Evolutionary conservation across 1,140 invertebrate species (phyloP).

Genomic region (Neodiprion virginianus): DNA sequence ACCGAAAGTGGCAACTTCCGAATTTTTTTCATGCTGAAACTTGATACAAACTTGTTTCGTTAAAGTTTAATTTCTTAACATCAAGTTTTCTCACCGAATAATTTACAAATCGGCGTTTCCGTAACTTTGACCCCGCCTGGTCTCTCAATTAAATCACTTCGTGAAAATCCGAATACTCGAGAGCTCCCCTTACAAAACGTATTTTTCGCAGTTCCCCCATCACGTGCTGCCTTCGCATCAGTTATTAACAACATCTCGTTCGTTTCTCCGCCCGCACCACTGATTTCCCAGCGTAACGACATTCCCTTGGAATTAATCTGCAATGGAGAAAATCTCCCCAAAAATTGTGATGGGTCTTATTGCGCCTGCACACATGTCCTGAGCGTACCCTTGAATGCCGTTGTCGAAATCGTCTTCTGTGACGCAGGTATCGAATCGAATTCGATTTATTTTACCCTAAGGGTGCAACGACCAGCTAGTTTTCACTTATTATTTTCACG

Average conservation of each 20-base stretch:
- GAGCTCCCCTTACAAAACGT: slow-evolving; percentile 16
- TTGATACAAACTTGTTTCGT: neutral
- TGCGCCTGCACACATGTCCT: slow-evolving; percentile 64
- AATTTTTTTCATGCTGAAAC: too few species aligned
- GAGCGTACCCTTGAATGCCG: slow-evolving; percentile 58
- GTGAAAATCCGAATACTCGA: slow-evolving; percentile 8
- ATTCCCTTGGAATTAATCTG: slow-evolving; percentile 61
- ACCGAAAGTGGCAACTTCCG: too few species aligned
- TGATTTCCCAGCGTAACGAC: slow-evolving; percentile 64
- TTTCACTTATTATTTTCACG: slow-evolving; percentile 14
- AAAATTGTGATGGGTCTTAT: slow-evolving; percentile 45
- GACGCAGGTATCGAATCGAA: slow-evolving; percentile 59
- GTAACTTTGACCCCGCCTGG: slow-evolving; percentile 65
- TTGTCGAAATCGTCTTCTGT: slow-evolving; percentile 65
- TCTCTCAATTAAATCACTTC: neutral
- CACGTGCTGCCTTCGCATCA: neutral
- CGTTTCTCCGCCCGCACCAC: slow-evolving; percentile 56
- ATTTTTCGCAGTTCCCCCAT: slow-evolving; percentile 30
- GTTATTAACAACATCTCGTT: slow-evolving; percentile 60
- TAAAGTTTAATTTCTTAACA: slow-evolving; percentile 1
- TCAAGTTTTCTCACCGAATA: slow-evolving; percentile 79
- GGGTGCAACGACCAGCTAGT: slow-evolving; percentile 9
- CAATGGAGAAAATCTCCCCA: slow-evolving; percentile 58
- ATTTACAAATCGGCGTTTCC: slow-evolving; percentile 78
- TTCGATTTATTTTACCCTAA: neutral